Evolutionary conservation across 2,888 invertebrate genomes (phyloP).

Genomic region (Gymnocheta viridis): DNA sequence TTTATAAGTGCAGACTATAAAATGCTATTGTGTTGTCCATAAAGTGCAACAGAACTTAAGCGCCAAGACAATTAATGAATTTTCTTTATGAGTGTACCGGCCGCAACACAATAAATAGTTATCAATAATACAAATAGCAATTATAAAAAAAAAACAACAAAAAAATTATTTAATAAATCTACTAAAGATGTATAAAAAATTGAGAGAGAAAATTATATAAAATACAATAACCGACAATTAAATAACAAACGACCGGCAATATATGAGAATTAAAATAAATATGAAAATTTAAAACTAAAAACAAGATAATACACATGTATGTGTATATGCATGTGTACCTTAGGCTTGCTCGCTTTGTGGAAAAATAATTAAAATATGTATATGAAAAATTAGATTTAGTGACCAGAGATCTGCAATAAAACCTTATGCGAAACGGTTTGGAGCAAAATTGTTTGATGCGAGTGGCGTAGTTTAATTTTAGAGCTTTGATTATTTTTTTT

Average conservation of each 20-base stretch:
- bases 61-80: slow-evolving; percentile 44
- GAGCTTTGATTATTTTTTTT: no score
- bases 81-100: slow-evolving; percentile 16
- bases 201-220: slow-evolving; percentile 23
- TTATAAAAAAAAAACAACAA: background rate
- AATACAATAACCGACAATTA: slow-evolving; percentile 45
- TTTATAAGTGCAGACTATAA: background rate
- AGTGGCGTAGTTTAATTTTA: no score
- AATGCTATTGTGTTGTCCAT: background rate
- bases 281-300: slow-evolving; percentile 30
- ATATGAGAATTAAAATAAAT: slow-evolving; percentile 58
- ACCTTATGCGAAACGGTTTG: no score
- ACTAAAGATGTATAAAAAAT: slow-evolving; percentile 37
- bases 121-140: slow-evolving; percentile 47
- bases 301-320: background rate
- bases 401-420: no score
- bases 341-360: no score
- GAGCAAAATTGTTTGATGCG: no score
- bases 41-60: background rate
- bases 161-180: slow-evolving; percentile 41
- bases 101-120: slow-evolving; percentile 34
- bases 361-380: no score
- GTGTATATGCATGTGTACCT: background rate
- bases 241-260: slow-evolving; percentile 59
- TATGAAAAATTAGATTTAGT: no score